phyloP scores from a whole-genome alignment of 2,797 vertebrate species.

The Peromyscus nudipes region DNA sequence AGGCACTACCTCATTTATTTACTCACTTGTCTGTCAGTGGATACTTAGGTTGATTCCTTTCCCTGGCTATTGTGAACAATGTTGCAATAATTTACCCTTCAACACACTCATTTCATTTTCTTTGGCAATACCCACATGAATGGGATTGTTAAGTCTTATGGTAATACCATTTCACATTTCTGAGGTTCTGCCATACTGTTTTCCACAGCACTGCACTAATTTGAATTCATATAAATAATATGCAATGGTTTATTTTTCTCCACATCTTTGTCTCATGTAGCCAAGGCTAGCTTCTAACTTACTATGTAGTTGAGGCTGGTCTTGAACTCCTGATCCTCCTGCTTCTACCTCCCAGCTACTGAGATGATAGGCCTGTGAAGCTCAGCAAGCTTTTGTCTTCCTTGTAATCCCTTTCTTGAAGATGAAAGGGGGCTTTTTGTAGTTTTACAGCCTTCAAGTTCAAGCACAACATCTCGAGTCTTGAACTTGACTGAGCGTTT shows the following conservation, averaged over 20 bases:
- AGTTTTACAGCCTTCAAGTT: constrained; percentile 41
- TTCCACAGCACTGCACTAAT: neutral
- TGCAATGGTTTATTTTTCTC: neutral
- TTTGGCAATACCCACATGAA: neutral
- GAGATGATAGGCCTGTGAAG: neutral
- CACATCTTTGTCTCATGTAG: neutral
- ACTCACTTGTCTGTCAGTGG: neutral
- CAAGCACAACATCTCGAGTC: neutral
- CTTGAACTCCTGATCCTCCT: neutral
- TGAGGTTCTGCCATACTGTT: neutral
- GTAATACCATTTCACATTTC: neutral
- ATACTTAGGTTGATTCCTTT: neutral
- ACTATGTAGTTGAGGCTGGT: neutral
- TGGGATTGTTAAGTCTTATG: neutral
- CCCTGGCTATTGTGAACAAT: neutral
- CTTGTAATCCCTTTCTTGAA: neutral
- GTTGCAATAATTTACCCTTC: neutral
- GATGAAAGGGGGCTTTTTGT: neutral
- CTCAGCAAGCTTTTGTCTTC: neutral
- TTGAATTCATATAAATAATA: neutral
- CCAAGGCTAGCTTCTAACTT: neutral
- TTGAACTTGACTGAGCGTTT: neutral
- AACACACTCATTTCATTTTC: neutral
- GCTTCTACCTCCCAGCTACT: neutral
- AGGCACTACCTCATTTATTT: neutral